Evolutionary conservation across 30 jellyfish, hydroid and myxozoan species (phyloP), one percentile per base, ranked within the genome.

Genomic region (Chironex yamaguchii): DNA sequence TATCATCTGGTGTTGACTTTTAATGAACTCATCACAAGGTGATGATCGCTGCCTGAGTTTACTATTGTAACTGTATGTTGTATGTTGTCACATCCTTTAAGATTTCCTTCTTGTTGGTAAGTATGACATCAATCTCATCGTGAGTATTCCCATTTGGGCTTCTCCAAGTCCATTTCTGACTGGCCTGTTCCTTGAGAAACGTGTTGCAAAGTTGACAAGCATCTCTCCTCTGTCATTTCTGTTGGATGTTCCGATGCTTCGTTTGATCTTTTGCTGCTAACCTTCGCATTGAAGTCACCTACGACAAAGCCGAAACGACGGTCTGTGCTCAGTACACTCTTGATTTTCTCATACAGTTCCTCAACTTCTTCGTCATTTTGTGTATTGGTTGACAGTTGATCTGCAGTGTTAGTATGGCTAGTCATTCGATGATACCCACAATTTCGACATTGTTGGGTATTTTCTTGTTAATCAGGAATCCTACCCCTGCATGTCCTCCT

Each of bases 331-430:
- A n/a, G n/a, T n/a, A n/a, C n/a, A 36, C 52, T 80, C 29, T 24
- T 74, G 58, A 80, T 63, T 23, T 80, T 73, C 25, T 62, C 85
- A 33, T 58, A 80, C 54, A 62, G 20, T 67, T 77, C 80, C 34
- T 77, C 89, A 27, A 77, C 89, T 14, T 77, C 89, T 77, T 77
- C 80, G 35, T 80, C 85, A 50, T 71, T 62, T 68, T 79, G 90
- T 22, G 50, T 54, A 27, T 81, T 54, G 22, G 88, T 79, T 53
- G 84, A 53, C 34, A 63, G 76, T 62, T 79, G 78, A 79, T 73
- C 29, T 62, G 58, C 49, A 79, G 49, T 58, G 90, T 79, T 35
- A 76, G 88, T 34, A 63, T 31, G 26, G 88, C 29, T 65, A 76
- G 65, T 51, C 88, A 50, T 77, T 67, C 22, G 84, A 33, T 49